phyloP scores from a whole-genome alignment of 2,888 invertebrate genomes.

The Idaea dimidiata region DNA sequence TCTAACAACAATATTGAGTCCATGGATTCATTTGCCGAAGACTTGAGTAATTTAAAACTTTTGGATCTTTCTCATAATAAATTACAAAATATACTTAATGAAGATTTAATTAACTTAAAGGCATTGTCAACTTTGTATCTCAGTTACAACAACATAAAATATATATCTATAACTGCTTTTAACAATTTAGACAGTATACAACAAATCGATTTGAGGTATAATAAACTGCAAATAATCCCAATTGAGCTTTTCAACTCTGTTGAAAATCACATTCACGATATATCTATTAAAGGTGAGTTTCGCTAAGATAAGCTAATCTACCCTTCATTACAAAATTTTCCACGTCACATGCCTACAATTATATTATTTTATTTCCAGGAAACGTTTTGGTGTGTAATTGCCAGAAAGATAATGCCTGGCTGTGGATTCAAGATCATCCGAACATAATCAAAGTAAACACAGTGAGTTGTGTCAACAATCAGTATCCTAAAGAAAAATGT shows the following conservation, averaged over 20 bases:
- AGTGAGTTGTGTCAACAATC: constrained; percentile 61
- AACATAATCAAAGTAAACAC: constrained; percentile 63
- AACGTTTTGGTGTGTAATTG: constrained; percentile 94
- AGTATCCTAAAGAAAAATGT: constrained; percentile 71
- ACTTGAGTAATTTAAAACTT: constrained; percentile 88
- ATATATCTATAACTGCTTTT: constrained; percentile 89
- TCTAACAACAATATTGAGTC: constrained; percentile 92
- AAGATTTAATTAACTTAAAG: constrained; percentile 88
- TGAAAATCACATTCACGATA: constrained; percentile 90
- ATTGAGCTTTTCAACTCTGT: constrained; percentile 88
- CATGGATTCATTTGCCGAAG: constrained; percentile 89
- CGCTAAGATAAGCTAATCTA: neutral
- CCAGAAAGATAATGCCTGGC: constrained; percentile 94
- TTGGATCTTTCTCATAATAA: constrained; percentile 92
- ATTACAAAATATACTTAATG: constrained; percentile 87
- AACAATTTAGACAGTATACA: constrained; percentile 88
- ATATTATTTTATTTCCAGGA: constrained; percentile 77
- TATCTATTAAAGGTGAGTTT: constrained; percentile 88
- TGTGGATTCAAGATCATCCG: constrained; percentile 94
- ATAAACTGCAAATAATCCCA: constrained; percentile 90
- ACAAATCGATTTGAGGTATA: constrained; percentile 89
- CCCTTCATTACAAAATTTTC: neutral
- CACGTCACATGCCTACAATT: constrained; percentile 3
- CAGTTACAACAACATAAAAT: constrained; percentile 90
- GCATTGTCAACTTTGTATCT: constrained; percentile 90